Evolutionary conservation across 1,140 invertebrate genomes (phyloP), one percentile per base, ranked within the genome.

Genomic region (Drosophila quadrilineata): DNA sequence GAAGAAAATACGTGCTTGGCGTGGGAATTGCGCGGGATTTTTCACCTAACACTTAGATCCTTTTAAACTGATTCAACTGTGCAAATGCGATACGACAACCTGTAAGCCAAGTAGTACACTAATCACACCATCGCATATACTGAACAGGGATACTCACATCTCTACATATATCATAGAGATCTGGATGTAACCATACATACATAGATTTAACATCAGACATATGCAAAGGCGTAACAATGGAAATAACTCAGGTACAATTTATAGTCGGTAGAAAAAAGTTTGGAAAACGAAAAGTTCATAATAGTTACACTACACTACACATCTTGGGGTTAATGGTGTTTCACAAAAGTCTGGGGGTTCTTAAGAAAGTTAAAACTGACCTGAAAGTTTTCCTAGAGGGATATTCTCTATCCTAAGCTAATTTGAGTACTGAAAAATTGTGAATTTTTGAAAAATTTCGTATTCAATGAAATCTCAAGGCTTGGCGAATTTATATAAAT

Each of bases 161-260:
- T 22, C 6, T 33, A 6, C 16, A 3, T n/a, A 6, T 12, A n/a
- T n/a, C n/a, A n/a, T n/a, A n/a, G 38, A 63, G 58, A 64, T 84
- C 29, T 52, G 22, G 28, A 10, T 6, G 19, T 52, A 45, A 50
- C 36, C 38, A 68, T 26, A 36, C 50, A 68, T 26, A 36, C 50
- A 82, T 84, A 77, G 84, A 82, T 84, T 69, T 66, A 59, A 45
- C 38, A 57, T 36, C 36, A 56, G 77, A 84, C 76, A 82, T 84
- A 82, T 84, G 76, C 77, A 77, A 46, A 85, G 77, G 77, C 77
- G 77, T 82, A 75, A 77, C 77, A 65, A 54, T 41, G 60, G n/a
- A n/a, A n/a, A 40, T 36, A 49, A 63, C 49, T 63, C 79, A 82
- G 77, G 77, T 82, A 14, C 73, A 77, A 84, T 82, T 84, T 84